Conservation (phyloP, 2,113 vertebrate species). For the Actinemys pallida region DNA sequence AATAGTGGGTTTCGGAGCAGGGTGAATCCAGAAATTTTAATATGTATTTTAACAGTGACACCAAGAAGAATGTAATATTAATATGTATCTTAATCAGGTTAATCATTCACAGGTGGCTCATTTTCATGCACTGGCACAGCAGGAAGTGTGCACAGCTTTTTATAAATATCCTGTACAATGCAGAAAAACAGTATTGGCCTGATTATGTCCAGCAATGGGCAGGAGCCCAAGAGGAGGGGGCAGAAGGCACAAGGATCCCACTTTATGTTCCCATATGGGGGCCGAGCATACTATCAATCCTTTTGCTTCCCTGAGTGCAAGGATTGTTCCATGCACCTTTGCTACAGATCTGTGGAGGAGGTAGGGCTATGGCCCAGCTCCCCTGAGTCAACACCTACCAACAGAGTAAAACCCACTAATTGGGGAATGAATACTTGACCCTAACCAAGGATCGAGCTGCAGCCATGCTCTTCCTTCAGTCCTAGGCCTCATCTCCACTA, state of each 20-base stretch:
- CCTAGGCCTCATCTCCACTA: not conserved
- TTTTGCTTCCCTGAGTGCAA: not conserved
- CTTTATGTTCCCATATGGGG: not conserved
- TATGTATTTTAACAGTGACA: not conserved
- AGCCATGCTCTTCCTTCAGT: not conserved
- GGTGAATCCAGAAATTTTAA: not conserved
- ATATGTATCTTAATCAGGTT: not conserved
- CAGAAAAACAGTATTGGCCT: not conserved
- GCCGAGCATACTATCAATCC: not conserved
- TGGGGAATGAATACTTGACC: not conserved
- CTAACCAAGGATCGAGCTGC: not conserved
- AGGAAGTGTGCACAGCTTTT: not conserved
- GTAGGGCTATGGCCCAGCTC: not conserved
- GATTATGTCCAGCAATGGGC: not conserved
- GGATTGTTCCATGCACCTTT: not conserved
- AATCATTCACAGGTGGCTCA: not conserved
- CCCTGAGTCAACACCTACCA: not conserved
- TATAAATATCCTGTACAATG: not conserved
- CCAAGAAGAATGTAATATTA: not conserved
- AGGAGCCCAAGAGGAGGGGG: not conserved
- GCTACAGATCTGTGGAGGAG: not conserved
- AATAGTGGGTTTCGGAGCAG: not conserved
- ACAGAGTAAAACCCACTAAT: not conserved
- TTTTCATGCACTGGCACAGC: not conserved
- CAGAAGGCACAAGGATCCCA: not conserved